These are phyloP conservation scores for Porphyrio hochstetteri DNA, from an alignment of 2,113 vertebrate species.

Conservation along the genomic window DNA sequence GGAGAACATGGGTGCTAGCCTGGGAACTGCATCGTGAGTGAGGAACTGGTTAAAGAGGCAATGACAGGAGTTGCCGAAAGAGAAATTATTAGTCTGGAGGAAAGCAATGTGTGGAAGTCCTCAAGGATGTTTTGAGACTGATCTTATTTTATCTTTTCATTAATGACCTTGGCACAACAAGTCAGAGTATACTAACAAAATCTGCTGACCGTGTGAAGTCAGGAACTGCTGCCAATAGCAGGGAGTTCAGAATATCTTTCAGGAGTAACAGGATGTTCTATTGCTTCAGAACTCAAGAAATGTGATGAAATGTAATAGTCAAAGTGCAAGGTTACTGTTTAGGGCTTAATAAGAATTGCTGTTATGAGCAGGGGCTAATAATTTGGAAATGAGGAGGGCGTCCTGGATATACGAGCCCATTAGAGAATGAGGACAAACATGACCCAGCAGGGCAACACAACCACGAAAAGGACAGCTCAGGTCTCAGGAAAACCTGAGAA, in stretches of 20 bases:
- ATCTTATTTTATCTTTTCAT: slow-evolving; percentile 51
- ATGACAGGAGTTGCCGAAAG: neutral
- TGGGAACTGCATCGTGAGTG: neutral
- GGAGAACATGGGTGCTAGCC: neutral
- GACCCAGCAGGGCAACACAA: neutral
- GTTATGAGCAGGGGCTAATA: neutral
- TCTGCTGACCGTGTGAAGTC: slow-evolving; percentile 34
- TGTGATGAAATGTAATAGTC: slow-evolving; percentile 28
- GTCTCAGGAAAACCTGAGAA: neutral
- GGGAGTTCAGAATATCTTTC: neutral
- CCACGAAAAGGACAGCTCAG: neutral
- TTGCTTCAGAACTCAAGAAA: neutral
- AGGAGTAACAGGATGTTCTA: slow-evolving; percentile 19
- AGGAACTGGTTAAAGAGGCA: slow-evolving; percentile 19
- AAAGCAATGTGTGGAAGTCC: neutral
- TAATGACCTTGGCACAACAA: slow-evolving; percentile 58
- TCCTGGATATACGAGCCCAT: neutral
- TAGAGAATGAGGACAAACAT: neutral
- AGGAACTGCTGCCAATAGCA: neutral
- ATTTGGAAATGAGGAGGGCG: slow-evolving; percentile 6
- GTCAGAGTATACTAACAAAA: slow-evolving; percentile 36
- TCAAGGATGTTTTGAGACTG: slow-evolving; percentile 19
- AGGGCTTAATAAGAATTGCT: slow-evolving; percentile 26
- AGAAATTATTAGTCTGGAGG: neutral
- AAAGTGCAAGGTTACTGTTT: slow-evolving; percentile 37